These are phyloP conservation scores for Pachypsylla venusta DNA, from an alignment of 1,140 invertebrate species.

Conservation along the genomic window DNA sequence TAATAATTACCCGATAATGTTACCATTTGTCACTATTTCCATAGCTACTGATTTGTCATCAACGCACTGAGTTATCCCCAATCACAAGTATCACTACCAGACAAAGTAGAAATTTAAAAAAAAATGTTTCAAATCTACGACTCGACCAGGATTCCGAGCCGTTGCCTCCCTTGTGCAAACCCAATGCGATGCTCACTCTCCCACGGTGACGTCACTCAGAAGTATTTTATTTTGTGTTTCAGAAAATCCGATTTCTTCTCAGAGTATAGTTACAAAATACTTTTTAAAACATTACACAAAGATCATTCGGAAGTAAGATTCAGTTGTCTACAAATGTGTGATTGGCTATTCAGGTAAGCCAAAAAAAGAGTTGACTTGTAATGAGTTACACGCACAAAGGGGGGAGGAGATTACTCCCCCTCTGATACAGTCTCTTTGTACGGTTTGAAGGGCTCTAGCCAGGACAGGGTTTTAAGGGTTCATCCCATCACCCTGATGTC, in stretches of 20 bases:
- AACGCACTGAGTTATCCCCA: no score
- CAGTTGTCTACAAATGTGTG: conserved; percentile 36
- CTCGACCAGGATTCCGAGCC: no score
- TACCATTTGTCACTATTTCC: no score
- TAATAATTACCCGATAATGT: no score
- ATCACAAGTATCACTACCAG: no score
- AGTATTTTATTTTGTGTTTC: conserved; percentile 17
- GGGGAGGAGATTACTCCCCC: neutral
- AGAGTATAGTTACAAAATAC: conserved; percentile 31
- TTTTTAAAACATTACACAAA: conserved; percentile 35
- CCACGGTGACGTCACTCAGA: neutral
- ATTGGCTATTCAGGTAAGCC: conserved; percentile 36
- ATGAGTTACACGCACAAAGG: neutral
- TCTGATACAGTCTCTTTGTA: neutral
- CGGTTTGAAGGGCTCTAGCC: neutral
- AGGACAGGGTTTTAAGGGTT: neutral
- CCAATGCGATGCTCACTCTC: no score
- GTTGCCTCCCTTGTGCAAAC: no score
- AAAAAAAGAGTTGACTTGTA: neutral
- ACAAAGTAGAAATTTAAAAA: neutral
- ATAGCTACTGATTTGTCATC: no score
- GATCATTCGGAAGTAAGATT: conserved; percentile 41
- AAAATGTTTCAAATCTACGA: neutral
- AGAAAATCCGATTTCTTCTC: conserved; percentile 36
- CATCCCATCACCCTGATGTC: no score